phyloP scores from a whole-genome alignment of 1,140 invertebrate species.

The Anthonomus grandis region DNA sequence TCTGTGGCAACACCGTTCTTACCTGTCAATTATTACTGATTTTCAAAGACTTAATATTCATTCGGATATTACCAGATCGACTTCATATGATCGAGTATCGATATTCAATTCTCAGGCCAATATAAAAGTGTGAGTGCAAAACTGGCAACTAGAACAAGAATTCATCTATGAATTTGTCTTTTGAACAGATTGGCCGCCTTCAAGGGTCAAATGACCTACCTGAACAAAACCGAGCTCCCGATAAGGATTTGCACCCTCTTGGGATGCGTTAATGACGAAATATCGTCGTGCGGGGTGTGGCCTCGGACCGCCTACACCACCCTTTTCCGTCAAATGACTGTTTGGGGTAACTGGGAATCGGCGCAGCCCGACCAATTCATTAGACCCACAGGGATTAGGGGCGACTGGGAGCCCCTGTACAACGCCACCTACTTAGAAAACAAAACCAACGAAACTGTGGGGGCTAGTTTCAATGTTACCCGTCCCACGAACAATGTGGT shows the following conservation, averaged over 20 bases:
- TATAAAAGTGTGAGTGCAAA: no score
- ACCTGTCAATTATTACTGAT: no score
- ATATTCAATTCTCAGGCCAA: no score
- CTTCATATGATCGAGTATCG: no score
- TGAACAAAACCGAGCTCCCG: slow-evolving; percentile 3
- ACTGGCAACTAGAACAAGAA: no score
- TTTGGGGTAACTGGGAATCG: slow-evolving; percentile 13
- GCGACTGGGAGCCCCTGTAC: slow-evolving; percentile 16
- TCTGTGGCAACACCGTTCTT: no score
- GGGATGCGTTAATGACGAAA: slow-evolving; percentile 20
- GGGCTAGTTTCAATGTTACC: slow-evolving; percentile 16
- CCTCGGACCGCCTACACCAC: slow-evolving; percentile 12
- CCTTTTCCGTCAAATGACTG: slow-evolving; percentile 25
- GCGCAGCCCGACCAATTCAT: slow-evolving; percentile 19
- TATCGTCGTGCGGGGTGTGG: slow-evolving; percentile 23
- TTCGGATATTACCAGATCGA: no score
- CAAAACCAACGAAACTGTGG: slow-evolving; percentile 2
- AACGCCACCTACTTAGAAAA: slow-evolving; percentile 21
- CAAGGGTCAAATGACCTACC: slow-evolving; percentile 9
- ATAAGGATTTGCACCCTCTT: slow-evolving; percentile 27
- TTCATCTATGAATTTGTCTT: not conserved
- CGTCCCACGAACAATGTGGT: slow-evolving; percentile 15
- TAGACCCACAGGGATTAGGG: slow-evolving; percentile 22
- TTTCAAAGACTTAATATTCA: no score
- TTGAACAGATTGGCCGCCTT: slow-evolving; percentile 26